phyloP scores from a whole-genome alignment of 2,797 vertebrate genomes.

The Ctenosaura bakeri region DNA sequence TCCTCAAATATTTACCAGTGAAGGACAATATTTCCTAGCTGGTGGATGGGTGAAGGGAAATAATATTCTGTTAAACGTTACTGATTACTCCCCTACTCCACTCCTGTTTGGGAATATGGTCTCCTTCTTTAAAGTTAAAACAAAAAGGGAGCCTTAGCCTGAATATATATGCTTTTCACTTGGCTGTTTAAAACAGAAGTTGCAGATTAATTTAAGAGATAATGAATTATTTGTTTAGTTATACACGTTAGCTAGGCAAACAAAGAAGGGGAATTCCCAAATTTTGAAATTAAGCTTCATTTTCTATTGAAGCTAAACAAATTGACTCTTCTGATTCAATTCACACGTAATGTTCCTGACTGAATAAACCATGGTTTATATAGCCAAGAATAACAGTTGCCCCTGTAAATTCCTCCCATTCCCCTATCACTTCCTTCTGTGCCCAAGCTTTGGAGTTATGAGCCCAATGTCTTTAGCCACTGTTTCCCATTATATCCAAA shows the following conservation, averaged over 20 bases:
- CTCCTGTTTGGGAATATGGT: background rate
- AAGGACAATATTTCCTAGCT: background rate
- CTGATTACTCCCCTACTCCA: background rate
- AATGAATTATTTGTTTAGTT: constrained; percentile 11
- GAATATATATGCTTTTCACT: background rate
- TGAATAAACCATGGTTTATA: background rate
- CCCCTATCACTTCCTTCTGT: no score
- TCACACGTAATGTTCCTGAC: background rate
- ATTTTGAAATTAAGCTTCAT: constrained; percentile 21
- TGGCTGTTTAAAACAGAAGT: constrained; percentile 3
- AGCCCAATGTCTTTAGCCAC: background rate
- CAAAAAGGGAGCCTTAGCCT: background rate
- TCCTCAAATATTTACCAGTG: background rate
- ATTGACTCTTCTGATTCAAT: background rate
- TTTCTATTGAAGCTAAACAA: constrained; percentile 4
- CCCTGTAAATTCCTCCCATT: background rate
- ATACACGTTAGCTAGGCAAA: constrained; percentile 1
- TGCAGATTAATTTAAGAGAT: background rate
- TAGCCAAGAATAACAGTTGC: background rate
- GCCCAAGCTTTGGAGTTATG: background rate
- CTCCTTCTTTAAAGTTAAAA: constrained; percentile 1
- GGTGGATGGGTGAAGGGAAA: background rate
- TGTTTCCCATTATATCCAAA: background rate
- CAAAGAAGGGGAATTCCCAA: background rate
- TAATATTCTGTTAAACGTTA: background rate